Percentiles rank a stretch among this genome's conserved stretches.
Conservation (phyloP, 1,140 invertebrate species). For the Plodia interpunctella region DNA sequence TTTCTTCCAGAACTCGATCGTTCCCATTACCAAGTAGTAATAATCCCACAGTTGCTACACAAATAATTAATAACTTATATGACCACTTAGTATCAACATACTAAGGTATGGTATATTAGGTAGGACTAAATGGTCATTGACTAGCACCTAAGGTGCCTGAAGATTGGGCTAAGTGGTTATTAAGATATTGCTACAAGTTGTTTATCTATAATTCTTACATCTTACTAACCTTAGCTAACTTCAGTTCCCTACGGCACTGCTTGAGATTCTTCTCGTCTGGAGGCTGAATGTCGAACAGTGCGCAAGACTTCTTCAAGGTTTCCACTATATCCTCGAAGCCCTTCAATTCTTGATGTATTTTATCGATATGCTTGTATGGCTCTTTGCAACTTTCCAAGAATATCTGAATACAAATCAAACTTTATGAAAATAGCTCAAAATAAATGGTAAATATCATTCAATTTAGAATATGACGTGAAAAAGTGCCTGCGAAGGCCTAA, state of each 20-base stretch:
- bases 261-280: constrained; percentile 89
- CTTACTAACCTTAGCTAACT: constrained; percentile 81
- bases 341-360: constrained; percentile 82
- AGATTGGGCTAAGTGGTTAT: too few species aligned
- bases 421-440: too few species aligned
- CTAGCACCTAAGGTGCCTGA: too few species aligned
- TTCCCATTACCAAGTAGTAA: constrained; percentile 86
- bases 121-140: too few species aligned
- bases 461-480: too few species aligned
- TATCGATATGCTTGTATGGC: constrained; percentile 87
- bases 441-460: too few species aligned
- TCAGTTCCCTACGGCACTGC: constrained; percentile 86
- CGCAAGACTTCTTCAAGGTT: constrained; percentile 84
- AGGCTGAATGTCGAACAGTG: constrained; percentile 90
- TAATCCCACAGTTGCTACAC: constrained; percentile 92
- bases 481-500: too few species aligned
- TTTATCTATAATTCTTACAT: constrained; percentile 10
- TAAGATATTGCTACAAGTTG: too few species aligned
- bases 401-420: too few species aligned
- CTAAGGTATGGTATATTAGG: too few species aligned
- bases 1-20: constrained; percentile 93
- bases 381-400: constrained; percentile 85
- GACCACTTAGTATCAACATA: too few species aligned
- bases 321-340: constrained; percentile 84
- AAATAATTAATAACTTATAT: too few species aligned